These are phyloP conservation scores for Dolichallabes microphthalmus DNA, from an alignment of 2,113 vertebrate species.

Conservation along the genomic window DNA sequence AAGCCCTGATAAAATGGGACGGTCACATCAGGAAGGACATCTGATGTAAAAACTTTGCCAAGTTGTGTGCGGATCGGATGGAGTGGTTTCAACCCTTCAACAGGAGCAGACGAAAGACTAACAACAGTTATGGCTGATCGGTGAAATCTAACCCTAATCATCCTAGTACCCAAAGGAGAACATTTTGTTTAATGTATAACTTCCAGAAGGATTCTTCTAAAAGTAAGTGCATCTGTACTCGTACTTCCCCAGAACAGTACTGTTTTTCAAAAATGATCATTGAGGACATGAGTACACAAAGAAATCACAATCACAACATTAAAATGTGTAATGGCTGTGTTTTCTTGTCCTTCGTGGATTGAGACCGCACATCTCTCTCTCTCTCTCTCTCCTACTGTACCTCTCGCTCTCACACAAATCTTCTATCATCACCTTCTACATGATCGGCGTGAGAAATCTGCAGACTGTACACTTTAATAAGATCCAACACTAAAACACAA, in stretches of 20 bases:
- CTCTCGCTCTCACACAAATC: not conserved
- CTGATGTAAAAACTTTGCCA: too few relatives aligned
- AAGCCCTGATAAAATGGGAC: too few relatives aligned
- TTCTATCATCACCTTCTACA: not conserved
- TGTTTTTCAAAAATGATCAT: not conserved
- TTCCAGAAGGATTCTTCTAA: too few relatives aligned
- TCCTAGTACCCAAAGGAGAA: too few relatives aligned
- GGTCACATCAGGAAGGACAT: too few relatives aligned
- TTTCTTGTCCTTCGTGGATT: not conserved
- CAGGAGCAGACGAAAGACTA: too few relatives aligned
- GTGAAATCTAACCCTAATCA: too few relatives aligned
- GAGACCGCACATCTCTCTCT: not conserved
- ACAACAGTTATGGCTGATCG: too few relatives aligned
- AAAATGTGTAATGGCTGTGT: not conserved
- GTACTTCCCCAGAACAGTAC: not conserved
- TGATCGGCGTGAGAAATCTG: not conserved
- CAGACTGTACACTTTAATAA: not conserved
- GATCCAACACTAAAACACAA: not conserved
- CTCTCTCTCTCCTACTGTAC: not conserved
- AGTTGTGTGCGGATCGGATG: too few relatives aligned
- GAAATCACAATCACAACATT: not conserved
- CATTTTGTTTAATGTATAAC: too few relatives aligned
- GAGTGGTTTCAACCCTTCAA: too few relatives aligned
- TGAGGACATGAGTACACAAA: not conserved
- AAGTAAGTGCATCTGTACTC: not conserved